A percentile compares a stretch with the other conserved stretches of the same genome.
phyloP scores from a whole-genome alignment of 2,888 invertebrate species.

The Pseudococcus longispinus region DNA sequence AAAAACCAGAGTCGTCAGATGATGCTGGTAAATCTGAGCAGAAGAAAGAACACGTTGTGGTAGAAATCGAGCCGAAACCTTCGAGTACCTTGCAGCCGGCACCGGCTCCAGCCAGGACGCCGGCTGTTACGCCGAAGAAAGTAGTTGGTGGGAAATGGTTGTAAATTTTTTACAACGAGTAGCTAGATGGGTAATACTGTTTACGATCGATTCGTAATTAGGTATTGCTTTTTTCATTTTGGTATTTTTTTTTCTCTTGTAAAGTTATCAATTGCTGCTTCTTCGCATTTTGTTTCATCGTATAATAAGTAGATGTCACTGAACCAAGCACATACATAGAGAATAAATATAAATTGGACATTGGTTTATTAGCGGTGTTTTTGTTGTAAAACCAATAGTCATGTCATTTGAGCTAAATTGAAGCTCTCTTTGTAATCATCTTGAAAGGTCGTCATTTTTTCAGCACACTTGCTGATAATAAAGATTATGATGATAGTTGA shows the following conservation, averaged over 20 bases:
- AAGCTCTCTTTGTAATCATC: too few relatives aligned
- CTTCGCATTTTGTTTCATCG: background rate
- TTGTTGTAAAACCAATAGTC: too few relatives aligned
- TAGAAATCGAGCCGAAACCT: background rate
- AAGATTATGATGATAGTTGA: too few relatives aligned
- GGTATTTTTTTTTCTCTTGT: background rate
- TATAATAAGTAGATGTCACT: background rate
- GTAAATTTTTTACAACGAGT: background rate
- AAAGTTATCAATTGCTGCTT: background rate
- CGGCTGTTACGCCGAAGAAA: constrained; percentile 34
- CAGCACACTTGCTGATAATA: too few relatives aligned
- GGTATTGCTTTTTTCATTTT: background rate
- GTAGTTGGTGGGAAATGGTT: constrained; percentile 52
- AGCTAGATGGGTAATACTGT: background rate
- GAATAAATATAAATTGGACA: background rate
- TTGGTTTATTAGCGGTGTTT: too few relatives aligned
- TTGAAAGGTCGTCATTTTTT: too few relatives aligned
- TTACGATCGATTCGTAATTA: background rate
- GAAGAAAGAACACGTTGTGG: constrained; percentile 11
- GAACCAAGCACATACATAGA: background rate
- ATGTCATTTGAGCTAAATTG: too few relatives aligned
- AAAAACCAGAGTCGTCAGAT: background rate
- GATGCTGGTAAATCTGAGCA: background rate
- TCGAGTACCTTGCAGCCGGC: background rate
- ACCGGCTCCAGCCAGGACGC: background rate